phyloP scores from a whole-genome alignment of 2,797 vertebrate species.

The Rhinichthys osculus region DNA sequence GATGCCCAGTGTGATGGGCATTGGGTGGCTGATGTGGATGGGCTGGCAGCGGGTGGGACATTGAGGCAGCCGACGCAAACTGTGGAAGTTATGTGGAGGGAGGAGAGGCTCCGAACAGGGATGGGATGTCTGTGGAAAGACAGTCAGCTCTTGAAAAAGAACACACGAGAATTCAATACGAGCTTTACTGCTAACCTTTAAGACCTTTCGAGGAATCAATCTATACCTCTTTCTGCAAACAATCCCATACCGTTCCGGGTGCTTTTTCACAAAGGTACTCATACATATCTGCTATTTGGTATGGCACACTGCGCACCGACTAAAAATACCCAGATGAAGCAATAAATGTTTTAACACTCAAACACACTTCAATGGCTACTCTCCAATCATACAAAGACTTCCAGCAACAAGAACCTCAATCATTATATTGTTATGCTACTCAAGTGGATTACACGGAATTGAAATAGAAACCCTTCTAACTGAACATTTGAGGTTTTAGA shows the following conservation, averaged over 20 bases:
- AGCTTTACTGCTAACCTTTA: background rate
- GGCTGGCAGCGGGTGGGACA: constrained; percentile 81
- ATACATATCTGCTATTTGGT: constrained; percentile 9
- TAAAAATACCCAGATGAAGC: constrained; percentile 6
- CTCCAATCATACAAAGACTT: background rate
- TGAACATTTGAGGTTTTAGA: constrained; percentile 59
- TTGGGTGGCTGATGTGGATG: constrained; percentile 82
- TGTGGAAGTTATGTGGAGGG: constrained; percentile 64
- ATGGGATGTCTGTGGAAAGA: constrained; percentile 71
- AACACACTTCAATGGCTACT: background rate
- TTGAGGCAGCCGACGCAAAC: constrained; percentile 75
- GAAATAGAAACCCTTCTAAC: constrained; percentile 61
- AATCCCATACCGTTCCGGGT: background rate
- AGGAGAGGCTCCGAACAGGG: constrained; percentile 66
- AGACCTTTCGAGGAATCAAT: constrained; percentile 7
- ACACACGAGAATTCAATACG: background rate
- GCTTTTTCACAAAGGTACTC: constrained; percentile 18
- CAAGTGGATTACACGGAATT: constrained; percentile 51
- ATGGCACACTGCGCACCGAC: background rate
- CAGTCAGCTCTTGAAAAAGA: constrained; percentile 3
- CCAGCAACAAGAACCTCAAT: constrained; percentile 52
- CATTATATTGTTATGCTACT: constrained; percentile 57
- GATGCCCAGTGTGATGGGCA: constrained; percentile 60
- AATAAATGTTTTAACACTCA: constrained; percentile 12
- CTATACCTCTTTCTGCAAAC: background rate